Evolutionary conservation across 2,797 vertebrate genomes (phyloP).

Genomic region (Anguilla anguilla): DNA sequence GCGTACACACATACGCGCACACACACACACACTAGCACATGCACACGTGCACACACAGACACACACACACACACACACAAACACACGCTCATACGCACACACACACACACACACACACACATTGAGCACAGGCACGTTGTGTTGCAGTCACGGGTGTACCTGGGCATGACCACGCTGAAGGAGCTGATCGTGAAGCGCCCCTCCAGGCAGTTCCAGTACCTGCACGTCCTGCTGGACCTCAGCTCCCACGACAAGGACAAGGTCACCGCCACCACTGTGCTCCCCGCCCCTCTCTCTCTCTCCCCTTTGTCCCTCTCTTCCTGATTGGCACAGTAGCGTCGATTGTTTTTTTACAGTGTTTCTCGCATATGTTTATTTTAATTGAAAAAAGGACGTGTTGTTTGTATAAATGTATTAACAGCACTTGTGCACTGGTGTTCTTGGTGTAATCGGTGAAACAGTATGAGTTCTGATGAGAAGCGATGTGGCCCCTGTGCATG

Average conservation of each 20-base stretch:
- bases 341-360: background rate
- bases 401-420: background rate
- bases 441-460: background rate
- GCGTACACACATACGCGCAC: background rate
- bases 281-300: background rate
- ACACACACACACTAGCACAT: too few relatives aligned
- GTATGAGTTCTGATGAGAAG: background rate
- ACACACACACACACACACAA: background rate
- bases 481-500: background rate
- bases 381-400: too few relatives aligned
- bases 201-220: constrained; percentile 90
- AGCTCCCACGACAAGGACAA: constrained; percentile 96
- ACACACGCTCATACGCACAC: too few relatives aligned
- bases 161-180: constrained; percentile 92
- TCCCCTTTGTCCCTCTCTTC: background rate
- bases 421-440: background rate
- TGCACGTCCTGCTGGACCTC: constrained; percentile 90
- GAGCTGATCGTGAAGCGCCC: constrained; percentile 92
- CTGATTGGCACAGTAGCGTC: background rate
- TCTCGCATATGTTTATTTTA: background rate
- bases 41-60: background rate
- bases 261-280: constrained; percentile 58
- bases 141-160: constrained; percentile 86
- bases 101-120: background rate
- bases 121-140: background rate